Evolutionary conservation across 2,113 vertebrate genomes (phyloP), one percentile per base, ranked within the genome.

Genomic region (Eolophus roseicapilla): DNA sequence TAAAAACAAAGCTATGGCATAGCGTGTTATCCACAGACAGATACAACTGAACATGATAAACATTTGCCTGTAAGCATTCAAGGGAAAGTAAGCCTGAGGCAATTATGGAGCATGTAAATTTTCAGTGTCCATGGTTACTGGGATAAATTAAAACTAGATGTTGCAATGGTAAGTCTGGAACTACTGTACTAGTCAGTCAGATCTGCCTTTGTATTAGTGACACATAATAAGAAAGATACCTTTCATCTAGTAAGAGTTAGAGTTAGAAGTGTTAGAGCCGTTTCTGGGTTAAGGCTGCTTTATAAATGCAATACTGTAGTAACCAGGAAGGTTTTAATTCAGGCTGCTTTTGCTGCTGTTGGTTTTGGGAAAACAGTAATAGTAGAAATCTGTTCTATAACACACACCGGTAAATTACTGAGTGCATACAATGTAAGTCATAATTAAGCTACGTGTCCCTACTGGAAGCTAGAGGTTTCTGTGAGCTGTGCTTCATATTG

Each of bases 381-480:
- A 91, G 52, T 85, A 76, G 82, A 90, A 93, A 57, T 60, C 89
- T 17, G 9, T 76, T 85, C 35, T 92, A 2, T 90, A 88, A 89
- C 93, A 49, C 70, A 62, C 62, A 46, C 35, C 7, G 7, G 37
- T 90, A 88, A 90, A 92, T 90, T 93, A 74, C 64, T 53, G 63
- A 65, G 49, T 86, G 37, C 0, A 0, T 62, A 49, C 37, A 52
- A 5, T 77, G 5, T 59, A 90, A 88, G 68, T 95, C 17, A 17
- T 94, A 88, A 94, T 96, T 94, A 95, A 92, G 79, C 71, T 75
- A 41, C 68, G 19, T 2, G 63, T 80, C 37, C n/a, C 41, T 88
- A 27, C 78, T 90, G 76, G 79, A 90, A 90, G n/a, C 19, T 77
- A 49, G 60, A 95, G 79, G 64, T 92, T 94, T 92, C 71, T 81